Base-by-base conservation (phyloP, 2,113 vertebrate species). In the Heterotis niloticus region DNA sequence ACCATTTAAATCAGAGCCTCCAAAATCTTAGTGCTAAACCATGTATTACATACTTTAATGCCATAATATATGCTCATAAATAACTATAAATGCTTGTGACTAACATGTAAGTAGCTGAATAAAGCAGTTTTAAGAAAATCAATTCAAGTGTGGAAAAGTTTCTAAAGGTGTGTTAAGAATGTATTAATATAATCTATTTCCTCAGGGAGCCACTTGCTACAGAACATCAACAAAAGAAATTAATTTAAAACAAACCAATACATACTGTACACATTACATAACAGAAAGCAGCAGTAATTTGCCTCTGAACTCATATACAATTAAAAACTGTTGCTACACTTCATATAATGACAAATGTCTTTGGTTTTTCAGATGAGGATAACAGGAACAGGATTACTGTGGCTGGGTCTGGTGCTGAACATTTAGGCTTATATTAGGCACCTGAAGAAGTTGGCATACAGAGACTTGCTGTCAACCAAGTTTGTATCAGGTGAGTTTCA, bases 81-180 rank as follows among this genome's bases (percentile, higher is more conserved):
- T 24, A 76, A 81, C 70, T 71, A 81, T 66, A 85, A 66, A 66
- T 24, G n/a, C 64, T 23, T 66, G 10, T 17, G 34, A 44, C 86
- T 79, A 85, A 82, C 64, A 60, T 77, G 78, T 79, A 86, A 87
- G 74, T 26, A 84, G 69, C 78, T 68, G 79, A 84, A 87, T 88
- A 83, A 87, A 77, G 75, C 71, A 73, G 69, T 77, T 78, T 82
- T 78, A 73, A 64, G 82, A 77, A 84, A 90, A 91, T 89, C 88
- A 82, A 88, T 90, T 81, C 77, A 56, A 79, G 57, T 73, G 56
- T 80, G 79, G 82, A 71, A 85, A 85, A 87, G 85, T 16, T 83
- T 57, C 81, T 89, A 86, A 77, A 87, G 86, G 71, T 60, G 73
- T 71, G 82, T 28, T 84, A 90, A 87, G 83, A 86, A 87, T 86